Conservation (phyloP, 2,113 vertebrate genomes). For the Tursiops truncatus region DNA sequence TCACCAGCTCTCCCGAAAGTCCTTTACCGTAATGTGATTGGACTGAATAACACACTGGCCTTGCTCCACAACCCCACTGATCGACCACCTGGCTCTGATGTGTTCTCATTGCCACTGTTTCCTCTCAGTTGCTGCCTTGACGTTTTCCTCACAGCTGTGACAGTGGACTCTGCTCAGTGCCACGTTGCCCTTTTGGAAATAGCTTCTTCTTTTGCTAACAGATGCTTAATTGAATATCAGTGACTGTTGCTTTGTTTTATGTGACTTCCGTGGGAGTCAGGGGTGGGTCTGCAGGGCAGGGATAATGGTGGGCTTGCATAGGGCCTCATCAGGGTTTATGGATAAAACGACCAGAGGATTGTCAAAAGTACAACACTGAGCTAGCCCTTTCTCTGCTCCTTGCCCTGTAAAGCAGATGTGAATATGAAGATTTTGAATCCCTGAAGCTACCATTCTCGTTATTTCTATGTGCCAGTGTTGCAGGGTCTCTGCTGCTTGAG, state of each 20-base stretch:
- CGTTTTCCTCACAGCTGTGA: neutral
- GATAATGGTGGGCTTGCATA: slow-evolving; percentile 59
- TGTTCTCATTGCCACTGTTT: rapidly evolving
- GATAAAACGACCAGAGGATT: slow-evolving; percentile 27
- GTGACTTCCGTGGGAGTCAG: slow-evolving; percentile 67
- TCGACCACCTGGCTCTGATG: rapidly evolving
- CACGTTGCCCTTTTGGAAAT: neutral
- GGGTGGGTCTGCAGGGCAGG: slow-evolving; percentile 63
- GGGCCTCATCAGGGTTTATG: neutral
- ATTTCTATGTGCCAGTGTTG: neutral
- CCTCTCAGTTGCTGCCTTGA: neutral
- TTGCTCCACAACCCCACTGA: rapidly evolving
- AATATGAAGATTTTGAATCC: neutral
- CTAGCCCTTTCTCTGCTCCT: neutral
- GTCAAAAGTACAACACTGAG: neutral
- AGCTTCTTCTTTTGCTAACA: slow-evolving; percentile 61
- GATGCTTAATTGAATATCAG: slow-evolving; percentile 73
- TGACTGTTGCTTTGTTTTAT: slow-evolving; percentile 61
- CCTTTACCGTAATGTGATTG: neutral
- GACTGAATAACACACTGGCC: neutral
- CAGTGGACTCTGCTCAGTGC: neutral
- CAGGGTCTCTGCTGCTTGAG: too few relatives aligned
- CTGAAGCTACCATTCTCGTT: neutral
- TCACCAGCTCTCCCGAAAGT: too few relatives aligned
- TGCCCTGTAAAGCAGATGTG: neutral